A percentile compares a stretch with the other conserved stretches of the same genome.
Conservation (phyloP, 2,797 vertebrate genomes). For the Sardinella longiceps region DNA sequence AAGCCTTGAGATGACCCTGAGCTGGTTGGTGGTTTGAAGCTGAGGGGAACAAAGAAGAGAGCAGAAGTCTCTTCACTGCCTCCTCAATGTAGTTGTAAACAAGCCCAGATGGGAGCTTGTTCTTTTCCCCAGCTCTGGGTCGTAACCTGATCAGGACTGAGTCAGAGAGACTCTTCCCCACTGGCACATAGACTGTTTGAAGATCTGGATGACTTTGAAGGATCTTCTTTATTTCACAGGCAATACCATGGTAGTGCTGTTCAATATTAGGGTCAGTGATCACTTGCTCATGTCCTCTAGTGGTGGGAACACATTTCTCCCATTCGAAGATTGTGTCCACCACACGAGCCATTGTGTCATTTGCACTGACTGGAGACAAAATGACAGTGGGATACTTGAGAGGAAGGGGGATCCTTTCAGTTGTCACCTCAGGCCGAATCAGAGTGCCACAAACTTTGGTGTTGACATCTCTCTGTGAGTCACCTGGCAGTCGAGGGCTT, state of each 20-base stretch:
- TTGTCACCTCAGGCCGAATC: too few relatives aligned
- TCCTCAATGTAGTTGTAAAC: background rate
- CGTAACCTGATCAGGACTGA: background rate
- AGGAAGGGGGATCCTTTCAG: too few relatives aligned
- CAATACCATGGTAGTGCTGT: background rate
- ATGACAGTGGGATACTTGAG: too few relatives aligned
- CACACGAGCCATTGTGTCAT: too few relatives aligned
- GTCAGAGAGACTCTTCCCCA: background rate
- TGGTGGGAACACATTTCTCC: too few relatives aligned
- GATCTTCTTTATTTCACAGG: background rate
- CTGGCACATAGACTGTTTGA: background rate
- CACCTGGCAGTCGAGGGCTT: background rate
- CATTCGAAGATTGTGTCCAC: too few relatives aligned
- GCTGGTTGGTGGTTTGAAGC: too few relatives aligned
- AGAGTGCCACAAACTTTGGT: too few relatives aligned
- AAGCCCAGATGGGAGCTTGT: background rate
- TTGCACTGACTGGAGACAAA: too few relatives aligned
- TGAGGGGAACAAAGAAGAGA: background rate
- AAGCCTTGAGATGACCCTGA: too few relatives aligned
- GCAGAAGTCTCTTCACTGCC: background rate
- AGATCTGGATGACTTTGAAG: background rate
- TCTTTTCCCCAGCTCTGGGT: background rate
- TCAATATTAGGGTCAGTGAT: background rate
- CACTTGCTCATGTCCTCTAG: background rate
- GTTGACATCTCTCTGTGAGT: too few relatives aligned